These are phyloP conservation scores for Cherax destructor DNA, from an alignment of 1,140 invertebrate species.

Conservation along the genomic window DNA sequence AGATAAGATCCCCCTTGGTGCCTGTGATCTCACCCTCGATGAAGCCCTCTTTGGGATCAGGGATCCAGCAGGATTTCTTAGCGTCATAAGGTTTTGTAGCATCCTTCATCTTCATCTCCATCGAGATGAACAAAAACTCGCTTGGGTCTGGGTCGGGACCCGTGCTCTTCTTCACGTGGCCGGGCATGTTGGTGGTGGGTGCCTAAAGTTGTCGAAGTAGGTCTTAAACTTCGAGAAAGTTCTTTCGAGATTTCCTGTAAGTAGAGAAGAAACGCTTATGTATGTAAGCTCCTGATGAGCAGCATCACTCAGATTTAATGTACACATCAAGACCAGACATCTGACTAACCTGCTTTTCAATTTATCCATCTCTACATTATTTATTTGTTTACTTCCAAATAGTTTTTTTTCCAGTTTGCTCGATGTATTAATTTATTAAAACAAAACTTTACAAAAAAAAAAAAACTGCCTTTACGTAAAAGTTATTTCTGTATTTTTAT, in stretches of 20 bases:
- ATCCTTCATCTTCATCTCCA: constrained; percentile 55
- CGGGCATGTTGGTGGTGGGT: constrained; percentile 66
- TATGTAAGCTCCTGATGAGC: too few relatives aligned
- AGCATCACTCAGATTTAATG: too few relatives aligned
- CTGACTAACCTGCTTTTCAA: too few relatives aligned
- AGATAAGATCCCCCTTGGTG: constrained; percentile 72
- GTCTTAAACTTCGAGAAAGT: constrained; percentile 12
- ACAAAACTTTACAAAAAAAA: too few relatives aligned
- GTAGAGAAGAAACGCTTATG: not conserved
- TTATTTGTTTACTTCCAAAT: too few relatives aligned
- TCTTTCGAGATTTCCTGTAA: constrained; percentile 17
- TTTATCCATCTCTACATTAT: too few relatives aligned
- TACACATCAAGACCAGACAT: too few relatives aligned
- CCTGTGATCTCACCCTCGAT: constrained; percentile 52
- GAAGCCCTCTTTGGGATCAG: constrained; percentile 42
- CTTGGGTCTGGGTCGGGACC: constrained; percentile 54
- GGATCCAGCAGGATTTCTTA: constrained; percentile 71
- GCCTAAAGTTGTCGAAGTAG: constrained; percentile 48
- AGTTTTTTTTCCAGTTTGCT: too few relatives aligned
- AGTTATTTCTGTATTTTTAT: too few relatives aligned
- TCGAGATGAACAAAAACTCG: constrained; percentile 50
- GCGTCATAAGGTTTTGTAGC: constrained; percentile 51
- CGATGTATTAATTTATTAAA: too few relatives aligned
- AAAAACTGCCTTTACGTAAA: too few relatives aligned
- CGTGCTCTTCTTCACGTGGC: constrained; percentile 62